A percentile compares a stretch with the other conserved stretches of the same genome.
phyloP scores from a whole-genome alignment of 2,888 invertebrate species.

The Lasiommata megera region DNA sequence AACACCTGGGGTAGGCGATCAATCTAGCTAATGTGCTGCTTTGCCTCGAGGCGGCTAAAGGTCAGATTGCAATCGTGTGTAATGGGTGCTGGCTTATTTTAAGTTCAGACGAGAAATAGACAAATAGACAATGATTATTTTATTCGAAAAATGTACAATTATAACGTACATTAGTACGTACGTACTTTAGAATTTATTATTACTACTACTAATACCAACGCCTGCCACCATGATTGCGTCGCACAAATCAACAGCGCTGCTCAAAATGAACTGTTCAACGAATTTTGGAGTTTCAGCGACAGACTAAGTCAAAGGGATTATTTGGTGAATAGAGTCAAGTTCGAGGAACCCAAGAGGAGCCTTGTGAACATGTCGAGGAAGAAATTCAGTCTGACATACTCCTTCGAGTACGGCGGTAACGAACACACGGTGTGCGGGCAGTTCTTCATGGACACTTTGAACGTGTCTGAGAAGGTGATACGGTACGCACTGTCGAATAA shows the following conservation, averaged over 20 bases:
- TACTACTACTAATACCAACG: no score
- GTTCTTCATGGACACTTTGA: constrained; percentile 9
- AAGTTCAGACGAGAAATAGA: not conserved
- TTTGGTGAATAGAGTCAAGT: constrained; percentile 8
- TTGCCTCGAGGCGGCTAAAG: constrained; percentile 20
- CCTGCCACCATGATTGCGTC: not conserved
- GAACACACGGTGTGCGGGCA: not conserved
- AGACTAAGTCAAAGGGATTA: constrained; percentile 11
- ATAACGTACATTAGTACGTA: no score
- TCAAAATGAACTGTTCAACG: constrained; percentile 3
- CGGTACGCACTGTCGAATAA: constrained; percentile 5
- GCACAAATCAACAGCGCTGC: not conserved
- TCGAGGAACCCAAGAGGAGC: constrained; percentile 11
- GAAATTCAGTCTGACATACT: constrained; percentile 4
- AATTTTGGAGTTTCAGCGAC: constrained; percentile 5
- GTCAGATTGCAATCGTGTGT: constrained; percentile 28
- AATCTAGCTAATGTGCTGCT: constrained; percentile 28
- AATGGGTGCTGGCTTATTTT: constrained; percentile 2
- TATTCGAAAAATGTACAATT: no score
- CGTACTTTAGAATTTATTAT: no score
- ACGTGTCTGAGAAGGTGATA: constrained; percentile 9
- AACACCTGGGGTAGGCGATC: constrained; percentile 23
- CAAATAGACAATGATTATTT: not conserved
- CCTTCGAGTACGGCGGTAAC: not conserved
- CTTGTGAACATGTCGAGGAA: constrained; percentile 3